Evolutionary conservation across 1,140 invertebrate genomes (phyloP).

Genomic region (Tetraneura akinire): DNA sequence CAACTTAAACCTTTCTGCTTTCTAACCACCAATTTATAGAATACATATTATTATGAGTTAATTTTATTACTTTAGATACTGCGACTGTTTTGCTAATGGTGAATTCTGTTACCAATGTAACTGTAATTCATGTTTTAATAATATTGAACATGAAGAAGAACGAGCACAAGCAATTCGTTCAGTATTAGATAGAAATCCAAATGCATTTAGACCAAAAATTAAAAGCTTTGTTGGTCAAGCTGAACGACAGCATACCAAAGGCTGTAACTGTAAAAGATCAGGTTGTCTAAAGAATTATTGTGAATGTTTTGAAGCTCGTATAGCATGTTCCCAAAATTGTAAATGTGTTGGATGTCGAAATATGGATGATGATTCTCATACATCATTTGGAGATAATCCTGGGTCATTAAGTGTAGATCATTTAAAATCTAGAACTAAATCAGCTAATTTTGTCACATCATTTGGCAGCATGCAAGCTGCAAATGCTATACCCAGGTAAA

Average conservation of each 20-base stretch:
- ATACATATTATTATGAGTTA: not conserved
- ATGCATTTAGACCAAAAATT: slow-evolving; percentile 97
- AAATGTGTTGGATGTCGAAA: slow-evolving; percentile 98
- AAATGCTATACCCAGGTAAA: slow-evolving; percentile 48
- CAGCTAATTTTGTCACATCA: slow-evolving; percentile 41
- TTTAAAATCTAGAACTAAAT: slow-evolving; percentile 45
- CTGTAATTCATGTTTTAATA: slow-evolving; percentile 97
- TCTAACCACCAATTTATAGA: no score
- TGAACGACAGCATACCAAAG: slow-evolving; percentile 90
- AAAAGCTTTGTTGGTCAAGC: slow-evolving; percentile 72
- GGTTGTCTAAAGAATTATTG: slow-evolving; percentile 99
- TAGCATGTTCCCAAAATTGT: slow-evolving; percentile 94
- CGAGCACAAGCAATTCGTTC: slow-evolving; percentile 89
- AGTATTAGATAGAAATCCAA: slow-evolving; percentile 91
- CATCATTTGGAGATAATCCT: slow-evolving; percentile 8
- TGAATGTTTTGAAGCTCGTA: slow-evolving; percentile 99
- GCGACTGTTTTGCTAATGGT: slow-evolving; percentile 99
- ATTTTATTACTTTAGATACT: slow-evolving; percentile 77
- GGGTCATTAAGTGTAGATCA: slow-evolving; percentile 38
- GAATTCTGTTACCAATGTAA: slow-evolving; percentile 99
- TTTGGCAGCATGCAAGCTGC: slow-evolving; percentile 47
- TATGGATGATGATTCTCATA: slow-evolving; percentile 70
- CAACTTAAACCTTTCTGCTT: no score
- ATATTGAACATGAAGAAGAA: slow-evolving; percentile 93
- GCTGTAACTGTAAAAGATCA: slow-evolving; percentile 98